phyloP scores from a whole-genome alignment of 2,797 vertebrate genomes.

The Muscicapa comitata region DNA sequence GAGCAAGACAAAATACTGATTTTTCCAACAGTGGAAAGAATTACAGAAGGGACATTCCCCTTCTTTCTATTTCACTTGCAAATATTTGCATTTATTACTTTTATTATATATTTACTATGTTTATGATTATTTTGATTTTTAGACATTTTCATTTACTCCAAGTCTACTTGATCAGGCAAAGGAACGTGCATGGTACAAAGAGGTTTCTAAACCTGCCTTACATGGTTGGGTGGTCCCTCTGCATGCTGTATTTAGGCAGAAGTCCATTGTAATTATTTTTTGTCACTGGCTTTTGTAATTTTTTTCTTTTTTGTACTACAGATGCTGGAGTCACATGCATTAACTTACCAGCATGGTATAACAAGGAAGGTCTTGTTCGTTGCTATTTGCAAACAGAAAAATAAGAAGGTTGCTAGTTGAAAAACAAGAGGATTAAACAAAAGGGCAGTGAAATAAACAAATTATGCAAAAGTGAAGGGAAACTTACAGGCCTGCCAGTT shows the following conservation, averaged over 20 bases:
- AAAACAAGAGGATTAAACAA: background rate
- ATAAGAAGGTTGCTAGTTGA: background rate
- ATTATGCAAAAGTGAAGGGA: background rate
- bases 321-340: background rate
- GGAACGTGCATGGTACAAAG: background rate
- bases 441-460: background rate
- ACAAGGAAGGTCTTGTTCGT: background rate
- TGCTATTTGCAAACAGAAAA: background rate
- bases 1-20: background rate
- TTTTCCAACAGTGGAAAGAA: background rate
- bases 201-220: background rate
- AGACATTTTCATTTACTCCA: background rate
- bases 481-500: conserved; percentile 83
- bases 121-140: background rate
- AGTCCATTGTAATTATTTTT: background rate
- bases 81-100: background rate
- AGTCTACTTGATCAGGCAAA: background rate
- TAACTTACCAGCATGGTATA: background rate
- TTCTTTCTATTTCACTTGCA: background rate
- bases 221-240: background rate
- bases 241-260: background rate
- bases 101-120: background rate
- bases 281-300: background rate
- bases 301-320: background rate
- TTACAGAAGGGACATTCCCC: background rate